A percentile compares a stretch with the other conserved stretches of the same genome.
Conservation (phyloP, 2,797 vertebrate genomes). For the Gallinago stenura region DNA sequence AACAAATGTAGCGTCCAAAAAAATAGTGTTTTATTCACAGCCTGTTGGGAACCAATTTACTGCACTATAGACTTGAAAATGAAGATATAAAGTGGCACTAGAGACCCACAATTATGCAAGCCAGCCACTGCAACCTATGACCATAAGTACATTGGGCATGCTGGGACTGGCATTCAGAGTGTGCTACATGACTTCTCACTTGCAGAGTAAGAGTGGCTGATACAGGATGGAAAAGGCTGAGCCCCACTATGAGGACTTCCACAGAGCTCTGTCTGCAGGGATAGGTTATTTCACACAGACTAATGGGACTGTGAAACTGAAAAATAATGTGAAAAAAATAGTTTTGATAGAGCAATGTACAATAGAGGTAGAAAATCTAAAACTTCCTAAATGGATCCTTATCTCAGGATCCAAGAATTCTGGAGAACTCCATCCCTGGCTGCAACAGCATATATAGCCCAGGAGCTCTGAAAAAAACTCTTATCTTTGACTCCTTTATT, state of each 20-base stretch:
- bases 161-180: background rate
- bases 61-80: constrained; percentile 40
- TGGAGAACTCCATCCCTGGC: background rate
- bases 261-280: background rate
- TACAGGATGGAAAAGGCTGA: background rate
- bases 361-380: background rate
- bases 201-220: background rate
- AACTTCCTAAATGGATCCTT: background rate
- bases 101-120: background rate
- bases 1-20: constrained; percentile 15
- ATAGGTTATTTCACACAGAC: background rate
- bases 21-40: constrained; percentile 16
- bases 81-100: background rate
- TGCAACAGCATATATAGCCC: background rate
- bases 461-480: background rate
- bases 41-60: constrained; percentile 47
- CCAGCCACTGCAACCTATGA: background rate
- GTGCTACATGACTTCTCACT: background rate
- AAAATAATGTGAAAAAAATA: fast-evolving
- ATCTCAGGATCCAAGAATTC: background rate
- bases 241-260: fast-evolving
- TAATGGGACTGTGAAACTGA: background rate
- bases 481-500: background rate
- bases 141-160: background rate
- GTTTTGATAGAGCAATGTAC: background rate